Base-by-base conservation (phyloP, 2,888 invertebrate genomes). In the Meandrusa payeni region DNA sequence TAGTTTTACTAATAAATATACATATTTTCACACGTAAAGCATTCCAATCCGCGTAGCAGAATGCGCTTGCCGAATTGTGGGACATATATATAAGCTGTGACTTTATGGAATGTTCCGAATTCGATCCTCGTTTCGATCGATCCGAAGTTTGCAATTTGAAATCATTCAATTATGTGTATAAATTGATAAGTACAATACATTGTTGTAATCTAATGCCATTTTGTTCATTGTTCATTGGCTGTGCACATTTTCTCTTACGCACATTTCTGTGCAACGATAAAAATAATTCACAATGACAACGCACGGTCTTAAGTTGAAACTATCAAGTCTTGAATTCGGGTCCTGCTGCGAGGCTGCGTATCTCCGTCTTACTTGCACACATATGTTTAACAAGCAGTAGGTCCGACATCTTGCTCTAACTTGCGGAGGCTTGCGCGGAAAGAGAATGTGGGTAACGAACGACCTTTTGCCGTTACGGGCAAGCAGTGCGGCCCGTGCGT, bases 391-490 rank as follows among this genome's bases (percentile, higher is more conserved):
- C 50, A 55, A 56, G 55, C 59, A 64, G 55, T 55, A 53, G 51
- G 47, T 71, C 46, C 53, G 66, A 55, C 53, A 52, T 87, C 83
- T 72, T 77, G 51, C 55, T 87, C 75, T 69, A 58, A 71, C 82
- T 73, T 76, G 70, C 73, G 78, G 81, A 86, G 87, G 87, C 87
- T 86, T 86, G 87, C 87, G 86, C 83, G 87, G 81, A 85, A 85
- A 86, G 87, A 87, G 87, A 87, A 85, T 85, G 87, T 86, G 83
- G 78, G 76, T 85, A 83, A 83, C 80, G 83, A 81, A 86, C 86
- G 87, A 85, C 87, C 87, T 85, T 86, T 87, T 77, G 85, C 73
- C 74, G 78, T 80, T 85, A 79, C 71, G 77, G 75, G 75, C 80
- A 73, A 72, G 79, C 87, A 87, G 87, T 87, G 85, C 87, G 86